Evolutionary conservation across 30 jellyfish, hydroid and myxozoan genomes (phyloP), one percentile per base, ranked within the genome.

Genomic region (Phacellophora camtschatica): DNA sequence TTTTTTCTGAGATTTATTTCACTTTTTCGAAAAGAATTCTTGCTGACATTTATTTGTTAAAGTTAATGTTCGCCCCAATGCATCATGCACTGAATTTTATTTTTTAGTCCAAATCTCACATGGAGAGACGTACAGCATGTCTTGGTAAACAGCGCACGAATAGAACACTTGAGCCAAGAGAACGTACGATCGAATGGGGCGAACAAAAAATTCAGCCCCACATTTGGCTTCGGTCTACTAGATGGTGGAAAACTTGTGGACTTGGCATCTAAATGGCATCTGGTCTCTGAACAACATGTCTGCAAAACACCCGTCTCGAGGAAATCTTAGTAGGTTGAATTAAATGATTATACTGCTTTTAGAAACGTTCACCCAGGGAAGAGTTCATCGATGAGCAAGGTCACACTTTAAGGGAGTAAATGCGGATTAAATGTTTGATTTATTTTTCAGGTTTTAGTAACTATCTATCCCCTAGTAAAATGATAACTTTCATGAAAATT

Each of bases 61-160:
- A n/a, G n/a, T n/a, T n/a, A n/a, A n/a, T n/a, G n/a, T n/a, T n/a
- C n/a, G 23, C 23, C 65, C 20, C n/a, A 12, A 8, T 6, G 18
- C 81, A 9, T 66, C 66, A 36, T 29, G 5, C 27, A 28, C 5
- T 20, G 11, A 18, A 61, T 7, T 32, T 67, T 46, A 5, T 23
- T 56, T 82, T 67, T 9, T 73, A 92, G 98, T 25, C 94, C 97
- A 0, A 66, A 74, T 9, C 81, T 92, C 2, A 73, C 97, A 18
- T 92, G 98, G 98, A 75, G 98, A 23, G 98, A 92, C 64, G 97
- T 92, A 0, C 98, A 92, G 41, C 98, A 92, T 58, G 32, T 92
- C 27, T 75, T 92, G 13, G 97, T 92, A 15, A 84, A 88, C 56
- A 79, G 96, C 23, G 92, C 97, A 37, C 86, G 55, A 46, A 35